These are phyloP conservation scores for Leucopsar rothschildi DNA, from an alignment of 2,113 vertebrate genomes.

Conservation along the genomic window DNA sequence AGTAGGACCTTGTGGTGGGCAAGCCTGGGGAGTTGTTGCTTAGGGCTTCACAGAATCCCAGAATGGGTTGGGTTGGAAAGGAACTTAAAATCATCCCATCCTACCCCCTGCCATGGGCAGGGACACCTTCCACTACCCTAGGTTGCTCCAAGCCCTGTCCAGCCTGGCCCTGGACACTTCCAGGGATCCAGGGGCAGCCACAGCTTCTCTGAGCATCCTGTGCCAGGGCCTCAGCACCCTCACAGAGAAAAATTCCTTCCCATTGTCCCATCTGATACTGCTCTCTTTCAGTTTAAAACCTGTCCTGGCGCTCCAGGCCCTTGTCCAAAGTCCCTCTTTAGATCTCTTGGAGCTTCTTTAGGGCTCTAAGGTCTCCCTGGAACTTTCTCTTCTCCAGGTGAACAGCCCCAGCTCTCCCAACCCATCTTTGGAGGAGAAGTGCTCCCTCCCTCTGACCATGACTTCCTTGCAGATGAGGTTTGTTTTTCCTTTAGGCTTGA, in stretches of 20 bases:
- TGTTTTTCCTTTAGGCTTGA: neutral
- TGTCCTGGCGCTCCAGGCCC: neutral
- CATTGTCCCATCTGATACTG: neutral
- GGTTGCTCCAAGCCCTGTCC: neutral
- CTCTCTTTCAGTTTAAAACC: neutral
- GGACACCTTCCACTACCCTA: rapidly evolving
- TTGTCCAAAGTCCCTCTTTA: neutral
- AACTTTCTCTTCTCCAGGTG: neutral
- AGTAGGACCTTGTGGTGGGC: neutral
- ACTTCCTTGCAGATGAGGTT: neutral
- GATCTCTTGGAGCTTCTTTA: neutral
- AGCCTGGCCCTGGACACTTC: rapidly evolving
- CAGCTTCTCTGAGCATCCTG: neutral
- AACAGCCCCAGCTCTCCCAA: neutral
- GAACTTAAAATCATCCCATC: neutral
- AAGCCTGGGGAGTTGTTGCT: neutral
- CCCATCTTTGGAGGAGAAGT: neutral
- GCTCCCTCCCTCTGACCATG: neutral
- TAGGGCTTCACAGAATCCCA: neutral
- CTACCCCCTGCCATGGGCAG: neutral
- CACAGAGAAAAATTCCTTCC: neutral
- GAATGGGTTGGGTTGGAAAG: neutral
- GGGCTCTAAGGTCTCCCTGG: neutral
- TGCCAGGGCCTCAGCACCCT: neutral
- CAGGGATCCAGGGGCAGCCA: neutral